A percentile compares a stretch with the other conserved stretches of the same genome.
Conservation (phyloP, 2,797 vertebrate species). For the Lutjanus campechanus region DNA sequence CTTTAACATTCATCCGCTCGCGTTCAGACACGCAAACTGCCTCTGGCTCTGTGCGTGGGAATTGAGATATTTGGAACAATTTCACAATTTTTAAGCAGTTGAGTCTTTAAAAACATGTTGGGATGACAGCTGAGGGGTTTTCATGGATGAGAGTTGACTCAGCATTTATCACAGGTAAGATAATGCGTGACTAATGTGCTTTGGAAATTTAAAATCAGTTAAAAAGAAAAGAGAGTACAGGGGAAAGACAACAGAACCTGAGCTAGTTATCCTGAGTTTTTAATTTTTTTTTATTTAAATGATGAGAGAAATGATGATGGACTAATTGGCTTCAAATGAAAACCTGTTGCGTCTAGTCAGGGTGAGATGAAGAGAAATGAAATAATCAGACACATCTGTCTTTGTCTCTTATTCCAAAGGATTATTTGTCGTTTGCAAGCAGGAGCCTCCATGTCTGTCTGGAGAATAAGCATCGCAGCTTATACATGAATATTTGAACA, state of each 20-base stretch:
- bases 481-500: too few relatives aligned
- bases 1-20: background rate
- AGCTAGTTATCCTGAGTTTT: background rate
- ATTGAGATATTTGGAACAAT: background rate
- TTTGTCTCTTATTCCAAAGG: too few relatives aligned
- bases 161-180: constrained; percentile 35
- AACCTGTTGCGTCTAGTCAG: too few relatives aligned
- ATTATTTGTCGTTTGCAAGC: too few relatives aligned
- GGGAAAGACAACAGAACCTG: background rate
- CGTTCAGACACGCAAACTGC: background rate
- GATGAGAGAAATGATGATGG: background rate
- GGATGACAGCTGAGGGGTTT: background rate
- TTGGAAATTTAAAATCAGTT: background rate
- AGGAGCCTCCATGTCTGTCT: too few relatives aligned
- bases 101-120: background rate
- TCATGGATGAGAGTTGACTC: background rate
- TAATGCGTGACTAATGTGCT: background rate
- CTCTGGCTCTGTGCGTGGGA: background rate
- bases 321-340: background rate
- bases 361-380: too few relatives aligned
- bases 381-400: too few relatives aligned
- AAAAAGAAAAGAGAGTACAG: background rate
- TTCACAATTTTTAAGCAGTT: background rate
- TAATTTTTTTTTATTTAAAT: background rate
- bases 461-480: too few relatives aligned